Conservation (phyloP, 2,113 vertebrate genomes). For the Eonycteris spelaea region DNA sequence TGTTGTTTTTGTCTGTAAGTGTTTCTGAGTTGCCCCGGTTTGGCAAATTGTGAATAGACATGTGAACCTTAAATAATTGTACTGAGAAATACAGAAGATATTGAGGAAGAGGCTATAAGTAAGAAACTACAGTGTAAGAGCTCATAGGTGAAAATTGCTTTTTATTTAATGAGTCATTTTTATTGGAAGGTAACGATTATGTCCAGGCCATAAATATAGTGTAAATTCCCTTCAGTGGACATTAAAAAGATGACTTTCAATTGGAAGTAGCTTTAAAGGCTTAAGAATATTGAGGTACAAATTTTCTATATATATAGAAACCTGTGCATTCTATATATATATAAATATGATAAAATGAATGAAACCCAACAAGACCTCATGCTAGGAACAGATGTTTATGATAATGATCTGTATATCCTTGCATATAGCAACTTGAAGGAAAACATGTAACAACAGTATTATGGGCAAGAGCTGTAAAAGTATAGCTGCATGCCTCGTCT, state of each 20-base stretch:
- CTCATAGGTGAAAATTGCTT: constrained; percentile 68
- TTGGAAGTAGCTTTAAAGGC: constrained; percentile 50
- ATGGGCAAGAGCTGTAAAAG: not conserved
- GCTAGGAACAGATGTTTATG: not conserved
- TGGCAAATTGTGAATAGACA: constrained; percentile 19
- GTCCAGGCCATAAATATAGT: constrained; percentile 60
- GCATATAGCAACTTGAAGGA: not conserved
- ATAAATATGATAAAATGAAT: not conserved
- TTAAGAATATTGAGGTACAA: not conserved
- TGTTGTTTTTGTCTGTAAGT: not conserved
- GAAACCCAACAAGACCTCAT: not conserved
- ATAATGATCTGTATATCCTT: not conserved
- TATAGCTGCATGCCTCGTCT: not conserved
- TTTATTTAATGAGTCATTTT: constrained; percentile 76
- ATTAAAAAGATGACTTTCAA: constrained; percentile 61
- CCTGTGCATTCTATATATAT: not conserved
- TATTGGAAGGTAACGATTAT: constrained; percentile 74
- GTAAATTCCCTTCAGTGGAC: constrained; percentile 51
- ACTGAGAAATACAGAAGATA: constrained; percentile 55
- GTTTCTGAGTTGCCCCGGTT: constrained; percentile 7
- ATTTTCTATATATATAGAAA: too few relatives aligned
- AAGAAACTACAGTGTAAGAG: constrained; percentile 68
- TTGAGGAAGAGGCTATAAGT: constrained; percentile 50
- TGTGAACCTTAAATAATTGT: constrained; percentile 36
- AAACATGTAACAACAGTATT: not conserved